Evolutionary conservation across 1,140 invertebrate genomes (phyloP), one percentile per base, ranked within the genome.

Genomic region (Dreissena rostriformis): DNA sequence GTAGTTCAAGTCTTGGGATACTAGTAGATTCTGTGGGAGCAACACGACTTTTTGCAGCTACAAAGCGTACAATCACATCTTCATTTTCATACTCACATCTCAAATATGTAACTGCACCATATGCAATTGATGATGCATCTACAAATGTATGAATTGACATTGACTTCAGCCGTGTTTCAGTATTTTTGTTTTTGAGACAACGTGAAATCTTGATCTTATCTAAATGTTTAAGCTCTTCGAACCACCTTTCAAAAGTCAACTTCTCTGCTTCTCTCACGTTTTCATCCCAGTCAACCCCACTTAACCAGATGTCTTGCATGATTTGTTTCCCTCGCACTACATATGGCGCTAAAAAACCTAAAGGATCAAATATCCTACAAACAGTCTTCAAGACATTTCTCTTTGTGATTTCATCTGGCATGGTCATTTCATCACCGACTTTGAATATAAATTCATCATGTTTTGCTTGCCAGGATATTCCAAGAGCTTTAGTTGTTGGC

Each of bases 401-500:
- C 65, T 52, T 22, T 39, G 39, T 39, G 39, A 39, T 39, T 39
- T 39, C 39, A 39, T 39, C 39, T 5, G 39, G 39, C 39, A 39
- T 39, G 39, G 39, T 39, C 39, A 39, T 39, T 39, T 39, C 39
- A 8, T 39, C 39, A 39, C 39, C 39, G 39, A 39, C 39, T 39
- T 39, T 39, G 39, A 39, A 39, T 39, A 39, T 39, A 39, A 39
- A 39, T 39, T 39, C 39, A 39, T 39, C 39, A 39, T 39, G 39
- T 39, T 39, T 39, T 2, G 39, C 39, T 39, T 39, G 39, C 39
- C 39, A 39, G 39, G 39, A 39, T 39, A 87, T 53, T 39, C 79
- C 78, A 24, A 85, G 63, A 10, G 86, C 84, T 77, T 87, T 87
- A 22, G 84, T 57, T 29, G 82, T 71, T 19, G 82, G 86, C 12